phyloP scores from a whole-genome alignment of 2,797 vertebrate species.

The Tarsius wallacei region DNA sequence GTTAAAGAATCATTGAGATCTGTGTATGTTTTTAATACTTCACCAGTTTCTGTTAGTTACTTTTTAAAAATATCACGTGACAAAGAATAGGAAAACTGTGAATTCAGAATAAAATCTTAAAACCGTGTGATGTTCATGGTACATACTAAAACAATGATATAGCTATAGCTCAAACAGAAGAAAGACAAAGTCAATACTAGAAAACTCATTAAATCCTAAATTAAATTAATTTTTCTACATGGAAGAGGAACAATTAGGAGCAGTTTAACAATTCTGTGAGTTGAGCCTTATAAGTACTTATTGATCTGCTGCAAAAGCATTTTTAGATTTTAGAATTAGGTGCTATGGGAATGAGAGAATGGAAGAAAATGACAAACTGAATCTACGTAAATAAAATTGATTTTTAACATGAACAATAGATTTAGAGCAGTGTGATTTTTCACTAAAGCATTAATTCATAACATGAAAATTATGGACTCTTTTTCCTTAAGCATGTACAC shows the following conservation, averaged over 20 bases:
- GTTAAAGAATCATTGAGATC: background rate
- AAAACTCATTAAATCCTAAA: background rate
- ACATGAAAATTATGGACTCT: background rate
- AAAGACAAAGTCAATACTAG: background rate
- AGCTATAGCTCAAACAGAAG: background rate
- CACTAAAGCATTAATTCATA: background rate
- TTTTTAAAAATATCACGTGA: background rate
- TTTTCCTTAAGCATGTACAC: background rate
- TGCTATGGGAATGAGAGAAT: background rate
- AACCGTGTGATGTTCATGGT: background rate
- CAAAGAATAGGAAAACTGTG: background rate
- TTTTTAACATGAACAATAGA: conserved; percentile 55
- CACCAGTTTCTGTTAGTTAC: background rate
- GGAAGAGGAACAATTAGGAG: conserved; percentile 33
- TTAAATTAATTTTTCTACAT: conserved; percentile 20
- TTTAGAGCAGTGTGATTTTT: conserved; percentile 29
- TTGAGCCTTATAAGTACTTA: conserved; percentile 33
- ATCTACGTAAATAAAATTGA: conserved; percentile 24
- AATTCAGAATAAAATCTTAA: background rate
- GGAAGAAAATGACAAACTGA: background rate
- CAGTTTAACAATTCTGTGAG: conserved; percentile 14
- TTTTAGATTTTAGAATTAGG: background rate
- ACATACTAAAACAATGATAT: background rate
- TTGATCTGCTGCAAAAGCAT: background rate
- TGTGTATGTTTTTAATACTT: background rate